Conservation (phyloP, 2,888 invertebrate genomes). For the Orchesellides sinensis region DNA sequence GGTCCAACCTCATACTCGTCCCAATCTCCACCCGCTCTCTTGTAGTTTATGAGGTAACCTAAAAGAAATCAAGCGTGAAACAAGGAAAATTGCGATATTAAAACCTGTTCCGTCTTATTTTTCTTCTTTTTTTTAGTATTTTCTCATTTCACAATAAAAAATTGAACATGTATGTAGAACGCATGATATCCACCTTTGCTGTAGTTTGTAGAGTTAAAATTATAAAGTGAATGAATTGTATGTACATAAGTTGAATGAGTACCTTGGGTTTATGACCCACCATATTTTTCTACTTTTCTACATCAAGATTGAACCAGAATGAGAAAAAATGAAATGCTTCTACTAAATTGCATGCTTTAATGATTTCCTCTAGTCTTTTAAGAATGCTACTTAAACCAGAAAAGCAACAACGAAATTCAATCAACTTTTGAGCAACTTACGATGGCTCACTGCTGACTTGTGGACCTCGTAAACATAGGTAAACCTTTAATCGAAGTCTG, state of each 20-base stretch:
- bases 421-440: not conserved
- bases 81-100: slow-evolving; percentile 17
- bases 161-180: not conserved
- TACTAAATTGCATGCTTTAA: slow-evolving; percentile 12
- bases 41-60: slow-evolving; percentile 94
- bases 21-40: slow-evolving; percentile 93
- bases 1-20: slow-evolving; percentile 92
- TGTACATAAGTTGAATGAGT: not conserved
- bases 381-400: not conserved
- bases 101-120: not conserved
- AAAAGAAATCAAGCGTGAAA: slow-evolving; percentile 69
- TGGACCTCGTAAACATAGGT: too few species aligned
- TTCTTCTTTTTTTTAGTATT: not conserved
- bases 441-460: not conserved
- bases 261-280: slow-evolving; percentile 1
- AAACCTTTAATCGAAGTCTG: too few species aligned
- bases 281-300: not conserved
- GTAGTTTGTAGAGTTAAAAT: not conserved
- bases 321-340: slow-evolving; percentile 2
- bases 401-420: slow-evolving; percentile 22
- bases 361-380: not conserved
- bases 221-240: not conserved
- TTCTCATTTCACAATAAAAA: slow-evolving; percentile 1
- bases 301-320: not conserved
- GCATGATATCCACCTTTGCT: not conserved